These are phyloP conservation scores for Stichodactyla mertensii DNA, from an alignment of 64 coral and sea anemone species.

Conservation along the genomic window DNA sequence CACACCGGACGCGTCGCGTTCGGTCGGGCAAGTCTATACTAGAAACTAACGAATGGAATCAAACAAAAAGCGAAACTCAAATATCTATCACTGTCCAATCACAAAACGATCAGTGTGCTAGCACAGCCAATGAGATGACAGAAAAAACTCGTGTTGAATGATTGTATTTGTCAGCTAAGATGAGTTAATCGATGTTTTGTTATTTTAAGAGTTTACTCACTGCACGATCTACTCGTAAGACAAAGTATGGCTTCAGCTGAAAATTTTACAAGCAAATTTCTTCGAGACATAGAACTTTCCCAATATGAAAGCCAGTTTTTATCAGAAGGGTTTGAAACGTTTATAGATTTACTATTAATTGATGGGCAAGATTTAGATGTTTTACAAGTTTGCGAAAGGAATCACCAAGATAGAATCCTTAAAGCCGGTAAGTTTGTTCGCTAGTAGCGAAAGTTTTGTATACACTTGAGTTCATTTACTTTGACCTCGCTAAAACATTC, in stretches of 20 bases:
- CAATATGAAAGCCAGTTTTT: neutral
- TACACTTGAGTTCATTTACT: neutral
- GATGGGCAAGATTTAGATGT: neutral
- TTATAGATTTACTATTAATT: neutral
- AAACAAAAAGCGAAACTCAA: conserved; percentile 8
- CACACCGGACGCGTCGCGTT: neutral
- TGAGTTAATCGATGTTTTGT: neutral
- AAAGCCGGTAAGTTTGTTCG: conserved; percentile 25
- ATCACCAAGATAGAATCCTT: conserved; percentile 7
- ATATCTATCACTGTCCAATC: conserved; percentile 22
- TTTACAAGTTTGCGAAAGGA: neutral
- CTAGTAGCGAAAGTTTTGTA: neutral
- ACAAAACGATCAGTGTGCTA: conserved; percentile 11
- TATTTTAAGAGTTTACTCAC: neutral
- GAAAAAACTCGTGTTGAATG: neutral
- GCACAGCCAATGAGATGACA: neutral
- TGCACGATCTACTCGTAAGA: neutral
- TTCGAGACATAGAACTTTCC: conserved; percentile 7
- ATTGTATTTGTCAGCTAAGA: neutral
- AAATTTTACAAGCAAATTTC: conserved; percentile 1
- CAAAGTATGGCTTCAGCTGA: neutral
- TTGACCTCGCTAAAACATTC: conserved; percentile 2
- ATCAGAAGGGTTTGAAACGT: conserved; percentile 19
- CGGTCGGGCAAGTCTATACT: neutral
- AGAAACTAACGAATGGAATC: conserved; percentile 27